Evolutionary conservation across 2,797 vertebrate species (phyloP).

Genomic region (Sebastes matsubarae): DNA sequence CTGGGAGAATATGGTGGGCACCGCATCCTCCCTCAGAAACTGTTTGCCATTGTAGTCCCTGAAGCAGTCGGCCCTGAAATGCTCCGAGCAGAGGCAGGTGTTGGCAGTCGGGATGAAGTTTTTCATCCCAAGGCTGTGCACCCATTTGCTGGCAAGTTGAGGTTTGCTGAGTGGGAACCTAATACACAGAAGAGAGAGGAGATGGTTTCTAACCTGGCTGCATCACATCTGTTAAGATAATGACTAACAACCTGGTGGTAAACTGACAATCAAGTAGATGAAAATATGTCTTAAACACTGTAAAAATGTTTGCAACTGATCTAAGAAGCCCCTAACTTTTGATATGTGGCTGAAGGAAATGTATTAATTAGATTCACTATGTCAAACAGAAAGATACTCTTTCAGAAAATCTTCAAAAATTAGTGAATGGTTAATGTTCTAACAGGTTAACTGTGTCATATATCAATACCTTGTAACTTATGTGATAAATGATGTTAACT

Average conservation of each 20-base stretch:
- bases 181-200: background rate
- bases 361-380: no score
- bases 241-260: background rate
- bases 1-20: conserved; percentile 81
- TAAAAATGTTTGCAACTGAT: no score
- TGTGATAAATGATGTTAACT: background rate
- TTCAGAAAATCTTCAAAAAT: background rate
- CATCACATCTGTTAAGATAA: background rate
- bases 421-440: background rate
- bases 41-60: conserved; percentile 87
- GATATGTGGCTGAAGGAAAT: no score
- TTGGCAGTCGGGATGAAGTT: conserved; percentile 82
- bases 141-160: conserved; percentile 83
- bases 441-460: background rate
- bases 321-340: no score
- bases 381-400: no score
- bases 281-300: background rate
- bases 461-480: no score
- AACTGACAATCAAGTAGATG: background rate
- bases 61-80: conserved; percentile 84
- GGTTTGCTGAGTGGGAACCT: conserved; percentile 87
- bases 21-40: conserved; percentile 84
- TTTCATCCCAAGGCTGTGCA: conserved; percentile 83
- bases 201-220: background rate
- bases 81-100: conserved; percentile 86